Percentiles rank a stretch among this genome's conserved stretches.
These are phyloP conservation scores for Percina caprodes DNA, from an alignment of 2,113 vertebrate species.

Conservation along the genomic window DNA sequence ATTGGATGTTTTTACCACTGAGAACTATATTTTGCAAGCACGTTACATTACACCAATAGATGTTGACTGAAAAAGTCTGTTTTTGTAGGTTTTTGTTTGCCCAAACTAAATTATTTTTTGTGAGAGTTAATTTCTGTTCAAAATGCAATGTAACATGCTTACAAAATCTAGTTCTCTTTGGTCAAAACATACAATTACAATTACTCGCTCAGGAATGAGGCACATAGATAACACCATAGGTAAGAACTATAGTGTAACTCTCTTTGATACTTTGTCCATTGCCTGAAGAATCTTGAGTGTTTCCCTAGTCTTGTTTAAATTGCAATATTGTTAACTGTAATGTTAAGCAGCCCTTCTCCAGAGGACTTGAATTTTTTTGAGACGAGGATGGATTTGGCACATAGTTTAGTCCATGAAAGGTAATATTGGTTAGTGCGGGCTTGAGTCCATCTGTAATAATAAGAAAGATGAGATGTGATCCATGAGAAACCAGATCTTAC, in stretches of 20 bases:
- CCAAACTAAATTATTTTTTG: too few species aligned
- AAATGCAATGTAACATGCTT: too few species aligned
- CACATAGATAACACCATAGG: too few species aligned
- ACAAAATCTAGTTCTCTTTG: too few species aligned
- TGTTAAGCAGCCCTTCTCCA: constrained; percentile 56
- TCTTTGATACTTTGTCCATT: background rate
- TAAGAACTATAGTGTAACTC: constrained; percentile 77
- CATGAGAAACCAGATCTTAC: constrained; percentile 19
- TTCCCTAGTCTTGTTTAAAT: constrained; percentile 39
- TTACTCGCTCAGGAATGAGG: too few species aligned
- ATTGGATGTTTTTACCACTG: too few species aligned
- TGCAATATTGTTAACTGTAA: constrained; percentile 57
- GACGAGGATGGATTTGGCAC: constrained; percentile 61
- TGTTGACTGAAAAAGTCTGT: too few species aligned
- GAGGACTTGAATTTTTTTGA: constrained; percentile 58
- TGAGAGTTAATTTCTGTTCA: too few species aligned
- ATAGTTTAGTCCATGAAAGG: constrained; percentile 49
- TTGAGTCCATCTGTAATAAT: constrained; percentile 58
- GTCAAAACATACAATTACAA: too few species aligned
- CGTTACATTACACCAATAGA: too few species aligned
- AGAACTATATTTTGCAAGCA: too few species aligned
- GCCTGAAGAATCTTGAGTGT: constrained; percentile 14
- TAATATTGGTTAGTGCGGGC: constrained; percentile 54
- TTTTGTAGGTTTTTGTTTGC: too few species aligned
- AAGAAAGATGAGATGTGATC: constrained; percentile 39